Conservation (phyloP, 2,888 invertebrate genomes). For the Galerucella calmariensis region DNA sequence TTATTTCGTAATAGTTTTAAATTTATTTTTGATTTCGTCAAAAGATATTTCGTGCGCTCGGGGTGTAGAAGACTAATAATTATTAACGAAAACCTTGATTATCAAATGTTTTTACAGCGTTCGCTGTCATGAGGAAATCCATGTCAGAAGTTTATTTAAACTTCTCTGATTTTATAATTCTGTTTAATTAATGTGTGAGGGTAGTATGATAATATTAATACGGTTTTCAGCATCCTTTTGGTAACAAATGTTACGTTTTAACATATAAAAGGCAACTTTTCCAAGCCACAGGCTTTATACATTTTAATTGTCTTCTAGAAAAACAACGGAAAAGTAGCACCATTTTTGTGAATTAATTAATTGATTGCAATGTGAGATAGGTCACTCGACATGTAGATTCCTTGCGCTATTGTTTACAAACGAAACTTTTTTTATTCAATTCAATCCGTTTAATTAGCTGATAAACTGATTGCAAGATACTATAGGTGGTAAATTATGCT, state of each 20-base stretch:
- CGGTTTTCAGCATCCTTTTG: not conserved
- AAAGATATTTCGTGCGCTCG: not conserved
- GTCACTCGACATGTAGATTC: not conserved
- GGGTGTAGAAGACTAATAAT: not conserved
- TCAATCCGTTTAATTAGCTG: not conserved
- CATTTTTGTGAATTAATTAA: not conserved
- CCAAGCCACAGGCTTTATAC: not conserved
- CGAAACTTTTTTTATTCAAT: not conserved
- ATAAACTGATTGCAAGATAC: not conserved
- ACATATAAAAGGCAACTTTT: not conserved
- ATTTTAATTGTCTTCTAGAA: not conserved
- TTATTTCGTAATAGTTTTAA: no score
- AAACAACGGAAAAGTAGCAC: not conserved
- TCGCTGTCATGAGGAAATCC: conserved; percentile 30
- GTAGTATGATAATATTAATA: not conserved
- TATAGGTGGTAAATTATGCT: not conserved
- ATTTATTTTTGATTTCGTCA: not conserved
- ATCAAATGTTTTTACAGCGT: not conserved
- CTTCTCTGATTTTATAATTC: conserved; percentile 34
- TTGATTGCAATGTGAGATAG: not conserved
- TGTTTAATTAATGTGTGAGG: conserved; percentile 21
- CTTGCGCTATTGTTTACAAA: not conserved
- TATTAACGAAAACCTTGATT: not conserved
- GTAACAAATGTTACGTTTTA: not conserved
- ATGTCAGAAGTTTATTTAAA: conserved; percentile 26